These are phyloP conservation scores for Pseudomyrmex pallidus DNA, from an alignment of 1,140 invertebrate genomes.

Conservation along the genomic window DNA sequence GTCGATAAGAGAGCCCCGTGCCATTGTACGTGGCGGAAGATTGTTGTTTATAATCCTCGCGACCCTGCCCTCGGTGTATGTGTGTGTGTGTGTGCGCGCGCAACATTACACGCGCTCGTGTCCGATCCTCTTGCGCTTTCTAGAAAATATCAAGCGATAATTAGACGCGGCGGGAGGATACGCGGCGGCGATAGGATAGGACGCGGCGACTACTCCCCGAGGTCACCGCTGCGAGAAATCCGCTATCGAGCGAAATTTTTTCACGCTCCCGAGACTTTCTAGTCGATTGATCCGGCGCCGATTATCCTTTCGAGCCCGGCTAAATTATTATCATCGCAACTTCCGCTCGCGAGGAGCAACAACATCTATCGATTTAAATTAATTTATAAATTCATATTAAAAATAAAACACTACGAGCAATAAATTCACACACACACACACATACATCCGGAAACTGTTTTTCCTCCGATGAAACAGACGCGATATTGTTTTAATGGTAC, in stretches of 20 bases:
- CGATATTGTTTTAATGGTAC: constrained; percentile 2
- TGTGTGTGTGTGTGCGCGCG: background rate
- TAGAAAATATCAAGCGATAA: constrained; percentile 59
- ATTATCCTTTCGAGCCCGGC: constrained; percentile 22
- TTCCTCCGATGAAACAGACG: background rate
- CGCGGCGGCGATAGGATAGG: background rate
- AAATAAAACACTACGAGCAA: too few relatives aligned
- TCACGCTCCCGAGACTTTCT: constrained; percentile 67
- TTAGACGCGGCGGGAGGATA: constrained; percentile 37
- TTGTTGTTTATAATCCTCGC: constrained; percentile 48
- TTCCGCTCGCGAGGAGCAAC: constrained; percentile 7
- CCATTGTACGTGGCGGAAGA: constrained; percentile 36
- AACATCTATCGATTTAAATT: background rate
- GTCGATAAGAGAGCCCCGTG: constrained; percentile 46
- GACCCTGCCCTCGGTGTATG: constrained; percentile 30
- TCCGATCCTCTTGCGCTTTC: constrained; percentile 45
- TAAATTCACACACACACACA: too few relatives aligned
- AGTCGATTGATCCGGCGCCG: constrained; percentile 62
- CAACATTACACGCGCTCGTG: background rate
- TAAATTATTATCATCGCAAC: constrained; percentile 57
- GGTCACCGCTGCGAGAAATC: constrained; percentile 61
- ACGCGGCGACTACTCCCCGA: constrained; percentile 45
- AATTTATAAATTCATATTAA: too few relatives aligned
- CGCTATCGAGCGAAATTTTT: constrained; percentile 63
- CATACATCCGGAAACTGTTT: background rate